Conservation (phyloP, 2,113 vertebrate species). For the Speoplatyrhinus poulsoni region DNA sequence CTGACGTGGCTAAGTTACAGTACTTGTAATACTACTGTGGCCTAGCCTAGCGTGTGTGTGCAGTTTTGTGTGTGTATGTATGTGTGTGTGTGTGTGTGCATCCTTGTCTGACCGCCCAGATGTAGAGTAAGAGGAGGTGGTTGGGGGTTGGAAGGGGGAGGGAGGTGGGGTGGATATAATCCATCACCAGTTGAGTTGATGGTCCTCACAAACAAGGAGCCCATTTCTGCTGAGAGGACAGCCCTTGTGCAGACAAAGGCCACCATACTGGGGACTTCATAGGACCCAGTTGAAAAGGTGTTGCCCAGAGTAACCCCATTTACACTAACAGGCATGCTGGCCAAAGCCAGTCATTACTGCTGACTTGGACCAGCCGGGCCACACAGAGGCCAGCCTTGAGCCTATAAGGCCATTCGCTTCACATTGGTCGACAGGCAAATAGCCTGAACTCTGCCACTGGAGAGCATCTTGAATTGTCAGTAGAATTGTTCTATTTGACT, state of each 20-base stretch:
- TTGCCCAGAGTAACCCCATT: slow-evolving; percentile 79
- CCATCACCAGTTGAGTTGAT: slow-evolving; percentile 79
- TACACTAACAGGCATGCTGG: slow-evolving; percentile 78
- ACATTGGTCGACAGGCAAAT: slow-evolving; percentile 62
- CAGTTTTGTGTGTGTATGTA: slow-evolving; percentile 19
- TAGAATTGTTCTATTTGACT: slow-evolving; percentile 40
- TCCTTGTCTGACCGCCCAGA: slow-evolving; percentile 56
- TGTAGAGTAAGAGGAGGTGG: slow-evolving; percentile 63
- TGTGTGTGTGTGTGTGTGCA: slow-evolving; percentile 51
- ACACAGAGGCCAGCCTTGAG: slow-evolving; percentile 74
- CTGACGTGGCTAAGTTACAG: neutral
- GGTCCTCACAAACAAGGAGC: slow-evolving; percentile 73
- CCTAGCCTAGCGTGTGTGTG: slow-evolving; percentile 11
- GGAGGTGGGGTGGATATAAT: slow-evolving; percentile 55
- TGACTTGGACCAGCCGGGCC: slow-evolving; percentile 78
- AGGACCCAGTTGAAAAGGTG: slow-evolving; percentile 78
- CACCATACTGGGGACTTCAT: slow-evolving; percentile 78
- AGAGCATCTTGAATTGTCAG: slow-evolving; percentile 64
- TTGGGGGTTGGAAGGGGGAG: neutral
- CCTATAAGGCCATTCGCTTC: slow-evolving; percentile 69
- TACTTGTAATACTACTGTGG: slow-evolving; percentile 24
- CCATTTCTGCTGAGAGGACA: slow-evolving; percentile 77
- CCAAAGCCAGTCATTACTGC: slow-evolving; percentile 78
- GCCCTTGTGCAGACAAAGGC: slow-evolving; percentile 79
- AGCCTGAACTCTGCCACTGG: slow-evolving; percentile 66